These are phyloP conservation scores for Bombyx huttoni DNA, from an alignment of 2,888 invertebrate genomes.

Conservation along the genomic window DNA sequence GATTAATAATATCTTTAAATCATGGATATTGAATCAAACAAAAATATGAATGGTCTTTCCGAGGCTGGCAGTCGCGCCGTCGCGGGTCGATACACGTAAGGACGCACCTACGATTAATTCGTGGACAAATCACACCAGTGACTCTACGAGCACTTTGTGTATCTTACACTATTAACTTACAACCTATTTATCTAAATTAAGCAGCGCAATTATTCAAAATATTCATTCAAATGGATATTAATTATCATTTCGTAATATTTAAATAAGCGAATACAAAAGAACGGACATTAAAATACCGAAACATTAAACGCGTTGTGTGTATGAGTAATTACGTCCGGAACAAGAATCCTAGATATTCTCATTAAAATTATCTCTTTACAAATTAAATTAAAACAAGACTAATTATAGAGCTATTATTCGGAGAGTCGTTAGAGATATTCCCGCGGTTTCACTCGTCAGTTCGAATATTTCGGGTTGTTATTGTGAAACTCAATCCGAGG, in stretches of 20 bases:
- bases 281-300: conserved; percentile 15
- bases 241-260: background rate
- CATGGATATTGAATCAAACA: no score
- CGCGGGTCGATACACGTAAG: no score
- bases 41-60: no score
- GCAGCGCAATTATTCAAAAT: background rate
- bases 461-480: background rate
- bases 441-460: conserved; percentile 9
- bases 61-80: no score
- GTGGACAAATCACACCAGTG: no score
- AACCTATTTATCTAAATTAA: background rate
- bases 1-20: no score
- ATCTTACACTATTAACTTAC: background rate
- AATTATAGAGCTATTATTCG: conserved; percentile 1
- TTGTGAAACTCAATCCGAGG: background rate
- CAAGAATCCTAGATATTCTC: conserved; percentile 9
- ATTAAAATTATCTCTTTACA: conserved; percentile 27
- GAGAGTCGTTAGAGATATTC: background rate
- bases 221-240: background rate
- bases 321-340: conserved; percentile 15
- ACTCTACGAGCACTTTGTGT: no score
- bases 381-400: conserved; percentile 4
- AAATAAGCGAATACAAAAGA: conserved; percentile 1
- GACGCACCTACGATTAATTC: no score
- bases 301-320: conserved; percentile 12